These are phyloP conservation scores for Spodoptera picta DNA, from an alignment of 2,888 invertebrate genomes.

Conservation along the genomic window DNA sequence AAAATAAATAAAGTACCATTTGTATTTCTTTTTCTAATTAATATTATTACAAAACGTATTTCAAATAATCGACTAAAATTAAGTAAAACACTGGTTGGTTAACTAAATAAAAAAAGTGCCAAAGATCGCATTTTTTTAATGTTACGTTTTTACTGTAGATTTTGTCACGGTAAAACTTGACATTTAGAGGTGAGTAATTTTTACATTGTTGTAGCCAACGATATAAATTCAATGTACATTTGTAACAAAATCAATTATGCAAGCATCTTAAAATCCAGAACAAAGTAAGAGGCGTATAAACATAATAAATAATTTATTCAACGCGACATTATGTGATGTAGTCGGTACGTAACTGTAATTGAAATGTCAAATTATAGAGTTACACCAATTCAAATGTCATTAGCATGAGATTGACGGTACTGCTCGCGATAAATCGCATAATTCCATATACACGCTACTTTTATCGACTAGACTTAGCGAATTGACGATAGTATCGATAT, in stretches of 20 bases:
- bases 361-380: constrained; percentile 43
- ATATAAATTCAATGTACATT: constrained; percentile 27
- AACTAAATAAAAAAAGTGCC: no score
- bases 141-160: background rate
- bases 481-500: no score
- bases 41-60: no score
- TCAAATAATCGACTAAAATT: no score
- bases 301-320: constrained; percentile 48
- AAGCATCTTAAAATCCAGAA: constrained; percentile 49
- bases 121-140: background rate
- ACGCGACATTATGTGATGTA: constrained; percentile 35
- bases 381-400: constrained; percentile 21
- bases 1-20: no score
- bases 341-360: constrained; percentile 38
- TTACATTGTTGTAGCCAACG: background rate
- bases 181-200: background rate
- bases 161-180: background rate
- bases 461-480: no score
- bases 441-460: no score
- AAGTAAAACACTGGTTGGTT: no score
- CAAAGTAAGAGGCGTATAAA: constrained; percentile 48
- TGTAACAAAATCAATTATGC: constrained; percentile 42
- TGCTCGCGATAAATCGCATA: background rate
- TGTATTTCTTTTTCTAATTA: no score
- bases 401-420: constrained; percentile 9